Conservation (phyloP, 2,888 invertebrate species). For the Siphonodentalium dalli region DNA sequence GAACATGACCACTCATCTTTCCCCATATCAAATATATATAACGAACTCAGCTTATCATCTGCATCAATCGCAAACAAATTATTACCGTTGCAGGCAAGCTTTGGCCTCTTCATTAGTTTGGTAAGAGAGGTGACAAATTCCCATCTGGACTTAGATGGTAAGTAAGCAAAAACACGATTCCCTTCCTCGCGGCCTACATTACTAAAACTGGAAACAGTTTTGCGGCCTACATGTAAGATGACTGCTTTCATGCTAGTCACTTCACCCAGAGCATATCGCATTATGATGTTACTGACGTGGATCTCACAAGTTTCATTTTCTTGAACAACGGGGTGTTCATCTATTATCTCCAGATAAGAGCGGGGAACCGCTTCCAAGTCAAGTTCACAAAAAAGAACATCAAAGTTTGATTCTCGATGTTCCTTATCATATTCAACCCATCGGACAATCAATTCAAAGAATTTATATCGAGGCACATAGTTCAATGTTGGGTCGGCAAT, state of each 20-base stretch:
- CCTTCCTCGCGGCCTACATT: too few relatives aligned
- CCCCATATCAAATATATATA: too few relatives aligned
- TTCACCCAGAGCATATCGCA: constrained; percentile 36
- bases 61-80: too few relatives aligned
- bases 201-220: too few relatives aligned
- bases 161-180: too few relatives aligned
- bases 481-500: constrained; percentile 38
- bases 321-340: constrained; percentile 28
- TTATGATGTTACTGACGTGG: constrained; percentile 35
- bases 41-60: too few relatives aligned
- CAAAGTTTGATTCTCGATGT: constrained; percentile 30
- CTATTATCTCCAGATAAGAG: constrained; percentile 32
- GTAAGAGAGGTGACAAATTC: too few relatives aligned
- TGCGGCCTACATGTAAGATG: constrained; percentile 40
- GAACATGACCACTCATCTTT: too few relatives aligned
- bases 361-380: constrained; percentile 34
- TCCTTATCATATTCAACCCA: constrained; percentile 41
- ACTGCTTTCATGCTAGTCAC: constrained; percentile 34
- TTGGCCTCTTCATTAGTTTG: too few relatives aligned
- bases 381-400: constrained; percentile 39
- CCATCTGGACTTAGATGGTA: too few relatives aligned
- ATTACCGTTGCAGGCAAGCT: too few relatives aligned
- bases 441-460: constrained; percentile 40
- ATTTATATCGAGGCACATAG: constrained; percentile 40
- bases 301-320: constrained; percentile 34